Conservation (phyloP, 2,797 vertebrate species). For the Trachurus trachurus region DNA sequence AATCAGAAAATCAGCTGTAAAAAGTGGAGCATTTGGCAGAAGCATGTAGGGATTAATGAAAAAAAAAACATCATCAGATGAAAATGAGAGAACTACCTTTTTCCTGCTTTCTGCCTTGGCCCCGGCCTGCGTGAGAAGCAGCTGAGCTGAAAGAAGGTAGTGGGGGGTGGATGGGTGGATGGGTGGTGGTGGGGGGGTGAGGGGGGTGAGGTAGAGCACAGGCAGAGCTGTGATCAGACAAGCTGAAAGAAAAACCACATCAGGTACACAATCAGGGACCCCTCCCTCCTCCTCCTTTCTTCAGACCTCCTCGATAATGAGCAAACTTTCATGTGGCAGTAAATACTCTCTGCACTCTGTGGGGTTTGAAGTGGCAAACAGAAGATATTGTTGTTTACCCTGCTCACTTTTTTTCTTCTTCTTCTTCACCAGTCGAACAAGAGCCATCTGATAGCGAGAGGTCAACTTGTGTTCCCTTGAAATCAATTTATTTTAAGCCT, state of each 20-base stretch:
- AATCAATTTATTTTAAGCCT: conserved; percentile 71
- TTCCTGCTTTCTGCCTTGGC: conserved; percentile 39
- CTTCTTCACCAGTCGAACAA: conserved; percentile 58
- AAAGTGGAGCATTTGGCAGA: conserved; percentile 58
- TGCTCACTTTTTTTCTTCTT: conserved; percentile 47
- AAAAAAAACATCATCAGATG: conserved; percentile 40
- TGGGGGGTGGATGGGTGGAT: no score
- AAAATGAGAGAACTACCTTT: conserved; percentile 44
- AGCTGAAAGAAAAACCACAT: conserved; percentile 78
- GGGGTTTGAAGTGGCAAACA: conserved; percentile 80
- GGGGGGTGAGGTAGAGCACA: conserved; percentile 49
- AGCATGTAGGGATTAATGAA: conserved; percentile 44
- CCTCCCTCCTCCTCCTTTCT: conserved; percentile 74
- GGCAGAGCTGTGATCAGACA: conserved; percentile 78
- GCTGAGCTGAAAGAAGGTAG: conserved; percentile 22
- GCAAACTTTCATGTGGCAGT: conserved; percentile 80
- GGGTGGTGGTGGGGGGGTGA: no score
- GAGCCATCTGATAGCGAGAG: conserved; percentile 69
- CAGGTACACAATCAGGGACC: conserved; percentile 80
- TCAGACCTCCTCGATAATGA: conserved; percentile 81
- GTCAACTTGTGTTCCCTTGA: conserved; percentile 73
- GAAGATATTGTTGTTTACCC: conserved; percentile 78
- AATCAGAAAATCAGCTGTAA: conserved; percentile 69
- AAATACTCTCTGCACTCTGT: conserved; percentile 72
- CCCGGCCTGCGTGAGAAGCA: conserved; percentile 52